Conservation (phyloP, 1,140 invertebrate species). For the Propsilocerus akamusi region DNA sequence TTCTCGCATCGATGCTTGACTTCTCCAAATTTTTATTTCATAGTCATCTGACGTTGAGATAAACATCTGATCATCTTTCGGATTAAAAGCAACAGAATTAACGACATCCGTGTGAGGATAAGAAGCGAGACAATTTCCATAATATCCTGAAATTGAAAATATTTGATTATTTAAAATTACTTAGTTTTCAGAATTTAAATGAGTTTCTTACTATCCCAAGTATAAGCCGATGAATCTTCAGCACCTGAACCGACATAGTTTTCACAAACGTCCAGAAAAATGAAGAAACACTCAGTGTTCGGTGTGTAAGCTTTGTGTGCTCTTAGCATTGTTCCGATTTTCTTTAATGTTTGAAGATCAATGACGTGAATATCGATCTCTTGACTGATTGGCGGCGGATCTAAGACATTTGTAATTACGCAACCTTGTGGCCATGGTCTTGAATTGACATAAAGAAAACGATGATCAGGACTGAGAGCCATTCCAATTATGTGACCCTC, state of each 20-base stretch:
- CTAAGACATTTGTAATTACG: conserved; percentile 54
- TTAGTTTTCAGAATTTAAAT: not conserved
- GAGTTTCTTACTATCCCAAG: conserved; percentile 48
- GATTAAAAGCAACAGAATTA: conserved; percentile 77
- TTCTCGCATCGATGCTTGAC: conserved; percentile 9
- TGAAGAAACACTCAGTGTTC: conserved; percentile 78
- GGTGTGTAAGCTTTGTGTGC: conserved; percentile 73
- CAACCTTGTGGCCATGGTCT: conserved; percentile 70
- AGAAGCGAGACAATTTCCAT: conserved; percentile 58
- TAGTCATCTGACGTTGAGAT: conserved; percentile 77
- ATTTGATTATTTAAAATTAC: not conserved
- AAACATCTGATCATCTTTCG: conserved; percentile 60
- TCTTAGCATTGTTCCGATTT: conserved; percentile 66
- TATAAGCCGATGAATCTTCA: conserved; percentile 67
- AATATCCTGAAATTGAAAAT: conserved; percentile 29
- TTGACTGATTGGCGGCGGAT: conserved; percentile 75
- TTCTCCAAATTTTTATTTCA: conserved; percentile 34
- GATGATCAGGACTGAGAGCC: conserved; percentile 68
- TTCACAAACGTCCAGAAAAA: conserved; percentile 70
- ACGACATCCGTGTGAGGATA: conserved; percentile 68
- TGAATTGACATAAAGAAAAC: conserved; percentile 75
- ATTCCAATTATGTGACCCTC: conserved; percentile 83
- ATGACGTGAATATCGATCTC: conserved; percentile 84
- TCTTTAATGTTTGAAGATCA: conserved; percentile 56
- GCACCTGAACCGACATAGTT: conserved; percentile 74